Percentiles rank a stretch among this genome's conserved stretches.
Conservation (phyloP, 2,113 vertebrate genomes). For the Saguinus midas region DNA sequence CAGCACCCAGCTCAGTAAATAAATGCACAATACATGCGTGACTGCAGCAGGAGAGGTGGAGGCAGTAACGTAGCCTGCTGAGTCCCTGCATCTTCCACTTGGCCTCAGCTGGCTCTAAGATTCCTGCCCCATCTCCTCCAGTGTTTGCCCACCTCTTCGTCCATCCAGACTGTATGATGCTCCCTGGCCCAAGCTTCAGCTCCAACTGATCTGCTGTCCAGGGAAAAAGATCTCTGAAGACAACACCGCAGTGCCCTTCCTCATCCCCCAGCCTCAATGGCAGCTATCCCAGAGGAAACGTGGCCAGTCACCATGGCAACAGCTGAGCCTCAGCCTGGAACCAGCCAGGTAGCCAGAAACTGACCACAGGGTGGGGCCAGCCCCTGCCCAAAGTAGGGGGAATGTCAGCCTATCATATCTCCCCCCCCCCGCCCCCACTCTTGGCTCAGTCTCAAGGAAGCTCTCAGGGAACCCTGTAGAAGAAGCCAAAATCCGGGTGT, state of each 20-base stretch:
- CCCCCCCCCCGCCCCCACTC: not conserved
- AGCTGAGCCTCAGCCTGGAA: not conserved
- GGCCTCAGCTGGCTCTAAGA: not conserved
- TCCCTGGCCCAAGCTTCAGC: not conserved
- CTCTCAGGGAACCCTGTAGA: not conserved
- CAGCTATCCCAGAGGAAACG: not conserved
- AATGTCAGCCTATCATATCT: not conserved
- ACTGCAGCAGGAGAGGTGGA: not conserved
- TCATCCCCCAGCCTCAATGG: not conserved
- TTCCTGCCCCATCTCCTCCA: not conserved
- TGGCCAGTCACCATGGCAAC: conserved; percentile 45
- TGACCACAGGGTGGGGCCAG: not conserved
- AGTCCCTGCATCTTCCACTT: not conserved
- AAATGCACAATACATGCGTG: not conserved
- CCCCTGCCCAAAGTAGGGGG: not conserved
- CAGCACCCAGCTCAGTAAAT: not conserved
- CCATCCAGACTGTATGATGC: not conserved
- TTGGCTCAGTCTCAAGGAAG: not conserved
- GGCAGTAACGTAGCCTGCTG: not conserved
- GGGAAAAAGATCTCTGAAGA: not conserved
- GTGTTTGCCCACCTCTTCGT: not conserved
- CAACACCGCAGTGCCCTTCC: not conserved
- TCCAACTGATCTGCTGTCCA: not conserved
- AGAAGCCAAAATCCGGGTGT: not conserved
- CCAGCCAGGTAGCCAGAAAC: not conserved